These are phyloP conservation scores for Drosophila demipolita DNA, from an alignment of 2,888 invertebrate genomes.

Conservation along the genomic window DNA sequence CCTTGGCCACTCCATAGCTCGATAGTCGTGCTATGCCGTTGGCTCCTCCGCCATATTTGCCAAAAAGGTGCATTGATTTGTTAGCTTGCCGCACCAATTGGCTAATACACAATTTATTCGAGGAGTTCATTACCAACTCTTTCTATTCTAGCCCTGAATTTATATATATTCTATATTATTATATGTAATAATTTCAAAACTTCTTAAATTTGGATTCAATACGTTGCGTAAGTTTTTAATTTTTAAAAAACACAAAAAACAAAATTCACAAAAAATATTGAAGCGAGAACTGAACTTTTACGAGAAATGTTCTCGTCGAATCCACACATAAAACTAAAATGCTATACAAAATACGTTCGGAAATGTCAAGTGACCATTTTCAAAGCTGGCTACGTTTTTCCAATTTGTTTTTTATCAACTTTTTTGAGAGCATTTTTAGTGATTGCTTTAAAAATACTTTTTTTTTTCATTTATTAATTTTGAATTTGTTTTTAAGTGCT, in stretches of 20 bases:
- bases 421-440: background rate
- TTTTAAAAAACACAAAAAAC: slow-evolving; percentile 15
- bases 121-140: slow-evolving; percentile 10
- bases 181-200: background rate
- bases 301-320: slow-evolving; percentile 30
- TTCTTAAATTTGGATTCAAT: slow-evolving; percentile 33
- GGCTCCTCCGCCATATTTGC: accelerated
- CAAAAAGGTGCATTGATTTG: slow-evolving; percentile 10
- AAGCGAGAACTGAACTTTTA: slow-evolving; percentile 19
- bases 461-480: background rate
- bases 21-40: accelerated
- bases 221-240: background rate
- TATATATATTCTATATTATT: background rate
- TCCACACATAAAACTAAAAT: slow-evolving; percentile 38
- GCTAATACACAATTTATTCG: slow-evolving; percentile 15
- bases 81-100: slow-evolving; percentile 19
- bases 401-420: background rate
- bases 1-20: background rate
- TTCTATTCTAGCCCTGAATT: background rate
- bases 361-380: background rate
- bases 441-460: background rate
- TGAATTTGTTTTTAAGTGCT: background rate
- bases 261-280: slow-evolving; percentile 35
- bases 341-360: background rate
- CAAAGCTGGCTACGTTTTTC: slow-evolving; percentile 2